phyloP scores from a whole-genome alignment of 2,797 vertebrate species.

The Taenioides sp. region DNA sequence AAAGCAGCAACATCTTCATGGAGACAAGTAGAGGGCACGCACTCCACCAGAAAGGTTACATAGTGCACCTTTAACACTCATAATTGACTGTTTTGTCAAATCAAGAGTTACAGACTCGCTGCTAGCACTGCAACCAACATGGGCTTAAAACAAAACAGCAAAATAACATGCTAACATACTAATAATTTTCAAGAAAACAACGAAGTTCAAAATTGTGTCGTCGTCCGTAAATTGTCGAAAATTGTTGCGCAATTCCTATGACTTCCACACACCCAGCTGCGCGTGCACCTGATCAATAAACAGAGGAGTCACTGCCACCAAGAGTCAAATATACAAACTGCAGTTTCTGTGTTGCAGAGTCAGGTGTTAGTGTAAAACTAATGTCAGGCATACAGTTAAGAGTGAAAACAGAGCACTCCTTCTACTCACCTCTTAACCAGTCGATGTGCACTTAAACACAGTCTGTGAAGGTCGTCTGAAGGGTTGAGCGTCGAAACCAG shows the following conservation, averaged over 20 bases:
- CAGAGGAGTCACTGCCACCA: neutral
- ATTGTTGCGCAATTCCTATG: neutral
- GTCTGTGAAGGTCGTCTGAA: conserved; percentile 11
- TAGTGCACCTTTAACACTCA: neutral
- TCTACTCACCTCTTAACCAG: conserved; percentile 40
- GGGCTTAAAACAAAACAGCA: neutral
- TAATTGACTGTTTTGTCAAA: neutral
- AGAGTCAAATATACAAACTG: neutral
- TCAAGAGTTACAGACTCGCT: neutral
- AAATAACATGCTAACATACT: too few species aligned
- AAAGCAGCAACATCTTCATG: too few species aligned
- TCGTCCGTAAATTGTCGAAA: neutral
- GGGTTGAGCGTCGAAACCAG: conserved; percentile 6
- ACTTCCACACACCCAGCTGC: neutral
- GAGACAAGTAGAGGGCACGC: too few species aligned
- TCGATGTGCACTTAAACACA: neutral
- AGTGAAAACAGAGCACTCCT: neutral
- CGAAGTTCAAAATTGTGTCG: neutral
- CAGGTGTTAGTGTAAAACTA: neutral
- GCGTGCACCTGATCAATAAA: neutral
- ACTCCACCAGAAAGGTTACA: too few species aligned
- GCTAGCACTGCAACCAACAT: neutral
- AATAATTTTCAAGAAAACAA: too few species aligned
- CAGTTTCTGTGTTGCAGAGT: neutral
- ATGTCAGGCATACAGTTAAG: neutral